phyloP scores from a whole-genome alignment of 92 coral and sea anemone genomes.

The Ricordea florida region DNA sequence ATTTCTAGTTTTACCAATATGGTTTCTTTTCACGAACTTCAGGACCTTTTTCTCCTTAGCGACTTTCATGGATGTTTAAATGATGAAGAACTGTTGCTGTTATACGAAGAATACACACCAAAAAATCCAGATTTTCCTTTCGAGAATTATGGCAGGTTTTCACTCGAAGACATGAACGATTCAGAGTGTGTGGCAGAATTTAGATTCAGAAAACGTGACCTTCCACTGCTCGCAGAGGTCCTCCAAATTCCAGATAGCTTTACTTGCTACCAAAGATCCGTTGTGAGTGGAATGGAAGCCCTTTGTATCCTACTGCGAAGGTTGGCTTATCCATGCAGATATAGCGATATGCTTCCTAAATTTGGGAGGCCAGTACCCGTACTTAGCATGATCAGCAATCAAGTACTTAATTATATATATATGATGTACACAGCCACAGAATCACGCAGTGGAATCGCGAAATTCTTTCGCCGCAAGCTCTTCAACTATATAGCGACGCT shows the following conservation, averaged over 20 bases:
- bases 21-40: constrained; percentile 21
- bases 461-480: background rate
- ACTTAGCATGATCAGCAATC: constrained; percentile 13
- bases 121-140: constrained; percentile 34
- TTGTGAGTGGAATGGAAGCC: constrained; percentile 20
- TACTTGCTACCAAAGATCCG: constrained; percentile 15
- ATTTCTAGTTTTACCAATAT: background rate
- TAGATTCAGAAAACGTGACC: constrained; percentile 10
- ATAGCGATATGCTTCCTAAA: constrained; percentile 10
- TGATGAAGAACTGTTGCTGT: constrained; percentile 35
- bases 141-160: constrained; percentile 18
- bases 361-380: constrained; percentile 31
- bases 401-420: constrained; percentile 6
- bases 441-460: constrained; percentile 37
- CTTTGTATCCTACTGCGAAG: constrained; percentile 17
- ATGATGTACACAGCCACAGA: constrained; percentile 10
- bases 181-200: constrained; percentile 40
- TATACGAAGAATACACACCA: constrained; percentile 27
- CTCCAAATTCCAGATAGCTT: constrained; percentile 20
- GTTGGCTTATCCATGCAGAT: constrained; percentile 15
- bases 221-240: constrained; percentile 16
- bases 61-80: constrained; percentile 4
- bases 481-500: constrained; percentile 23
- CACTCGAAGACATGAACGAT: constrained; percentile 36
- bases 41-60: constrained; percentile 1